phyloP scores from a whole-genome alignment of 2,113 vertebrate genomes.

The Microcebus ravelobensis region DNA sequence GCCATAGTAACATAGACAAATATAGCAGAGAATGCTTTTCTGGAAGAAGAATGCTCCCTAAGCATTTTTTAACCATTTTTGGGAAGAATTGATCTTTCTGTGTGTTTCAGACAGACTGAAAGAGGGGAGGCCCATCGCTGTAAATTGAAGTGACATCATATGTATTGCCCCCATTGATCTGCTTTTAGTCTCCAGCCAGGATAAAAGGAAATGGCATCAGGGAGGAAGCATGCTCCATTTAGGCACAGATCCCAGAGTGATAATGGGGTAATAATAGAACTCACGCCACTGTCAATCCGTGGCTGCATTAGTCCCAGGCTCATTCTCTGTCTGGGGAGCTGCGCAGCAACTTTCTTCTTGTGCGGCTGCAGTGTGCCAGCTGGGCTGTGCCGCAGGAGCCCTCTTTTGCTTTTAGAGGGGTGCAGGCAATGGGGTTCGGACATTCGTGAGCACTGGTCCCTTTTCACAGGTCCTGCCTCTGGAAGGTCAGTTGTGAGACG shows the following conservation, averaged over 20 bases:
- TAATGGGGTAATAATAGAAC: slow-evolving; percentile 93
- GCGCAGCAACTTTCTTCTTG: slow-evolving; percentile 84
- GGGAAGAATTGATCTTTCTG: slow-evolving; percentile 89
- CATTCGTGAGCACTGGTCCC: slow-evolving; percentile 56
- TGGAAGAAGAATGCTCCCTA: slow-evolving; percentile 84
- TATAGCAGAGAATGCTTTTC: slow-evolving; percentile 90
- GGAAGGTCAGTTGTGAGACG: slow-evolving; percentile 83
- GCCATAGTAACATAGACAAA: slow-evolving; percentile 90
- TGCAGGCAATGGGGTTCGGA: slow-evolving; percentile 58
- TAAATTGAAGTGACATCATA: slow-evolving; percentile 90
- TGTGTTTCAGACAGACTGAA: slow-evolving; percentile 72
- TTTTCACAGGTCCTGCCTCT: slow-evolving; percentile 75
- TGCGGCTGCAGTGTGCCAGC: slow-evolving; percentile 76
- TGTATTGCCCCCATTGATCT: slow-evolving; percentile 88
- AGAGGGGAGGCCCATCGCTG: slow-evolving; percentile 79
- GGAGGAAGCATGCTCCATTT: slow-evolving; percentile 90
- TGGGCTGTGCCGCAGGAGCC: slow-evolving; percentile 81
- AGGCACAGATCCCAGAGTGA: slow-evolving; percentile 90
- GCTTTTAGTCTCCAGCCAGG: slow-evolving; percentile 87
- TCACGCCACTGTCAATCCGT: slow-evolving; percentile 84
- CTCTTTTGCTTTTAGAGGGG: slow-evolving; percentile 70
- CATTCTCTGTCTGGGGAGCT: slow-evolving; percentile 79
- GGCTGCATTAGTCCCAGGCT: slow-evolving; percentile 84
- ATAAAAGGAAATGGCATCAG: slow-evolving; percentile 91
- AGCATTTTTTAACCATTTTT: slow-evolving; percentile 94